Percentiles rank a stretch among this genome's conserved stretches.
These are phyloP conservation scores for Flexamia atlantica DNA, from an alignment of 2,888 invertebrate genomes.

Conservation along the genomic window DNA sequence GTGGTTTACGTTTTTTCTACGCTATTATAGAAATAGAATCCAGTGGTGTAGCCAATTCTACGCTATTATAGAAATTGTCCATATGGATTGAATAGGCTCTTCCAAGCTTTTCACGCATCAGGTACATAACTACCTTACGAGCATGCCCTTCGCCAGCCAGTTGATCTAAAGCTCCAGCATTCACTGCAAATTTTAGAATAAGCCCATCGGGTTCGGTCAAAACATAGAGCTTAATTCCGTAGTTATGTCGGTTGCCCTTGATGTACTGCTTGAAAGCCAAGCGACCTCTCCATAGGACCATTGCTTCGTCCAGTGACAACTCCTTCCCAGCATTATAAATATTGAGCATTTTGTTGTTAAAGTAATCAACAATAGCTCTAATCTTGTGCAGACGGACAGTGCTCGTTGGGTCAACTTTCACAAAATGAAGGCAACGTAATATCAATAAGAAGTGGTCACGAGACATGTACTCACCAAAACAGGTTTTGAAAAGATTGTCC, in stretches of 20 bases:
- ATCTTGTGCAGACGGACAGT: neutral
- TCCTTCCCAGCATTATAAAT: slow-evolving; percentile 25
- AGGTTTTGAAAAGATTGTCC: slow-evolving; percentile 45
- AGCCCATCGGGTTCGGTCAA: slow-evolving; percentile 1
- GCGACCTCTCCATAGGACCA: slow-evolving; percentile 14
- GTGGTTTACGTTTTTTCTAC: slow-evolving; percentile 53
- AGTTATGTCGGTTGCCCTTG: slow-evolving; percentile 39
- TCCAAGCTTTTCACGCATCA: slow-evolving; percentile 13
- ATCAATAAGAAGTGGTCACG: slow-evolving; percentile 58
- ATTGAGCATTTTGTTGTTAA: slow-evolving; percentile 15
- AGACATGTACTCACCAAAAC: slow-evolving; percentile 54
- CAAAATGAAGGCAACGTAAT: slow-evolving; percentile 53
- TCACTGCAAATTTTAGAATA: slow-evolving; percentile 19
- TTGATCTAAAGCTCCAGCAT: slow-evolving; percentile 6
- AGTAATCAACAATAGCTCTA: slow-evolving; percentile 10
- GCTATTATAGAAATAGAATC: too few relatives aligned
- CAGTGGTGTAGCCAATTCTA: too few relatives aligned
- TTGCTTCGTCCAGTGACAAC: slow-evolving; percentile 24
- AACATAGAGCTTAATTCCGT: slow-evolving; percentile 40
- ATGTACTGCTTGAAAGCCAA: slow-evolving; percentile 15
- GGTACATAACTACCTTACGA: slow-evolving; percentile 15
- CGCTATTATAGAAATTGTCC: too few relatives aligned
- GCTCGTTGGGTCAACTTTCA: neutral
- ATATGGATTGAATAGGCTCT: neutral
- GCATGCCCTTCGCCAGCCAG: slow-evolving; percentile 21